phyloP scores from a whole-genome alignment of 2,797 vertebrate species.

The Vipera ursinii region DNA sequence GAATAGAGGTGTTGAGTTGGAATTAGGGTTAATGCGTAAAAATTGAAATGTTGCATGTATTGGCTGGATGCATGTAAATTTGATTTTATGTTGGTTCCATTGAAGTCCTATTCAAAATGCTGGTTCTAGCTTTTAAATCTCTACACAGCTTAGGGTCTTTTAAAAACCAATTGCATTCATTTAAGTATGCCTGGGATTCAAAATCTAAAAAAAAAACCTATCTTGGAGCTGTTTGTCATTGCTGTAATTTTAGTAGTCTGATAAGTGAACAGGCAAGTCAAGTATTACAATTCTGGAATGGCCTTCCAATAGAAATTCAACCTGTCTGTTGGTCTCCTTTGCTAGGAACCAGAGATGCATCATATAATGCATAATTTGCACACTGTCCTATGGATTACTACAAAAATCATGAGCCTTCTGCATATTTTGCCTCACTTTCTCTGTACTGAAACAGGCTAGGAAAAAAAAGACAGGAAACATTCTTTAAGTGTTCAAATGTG shows the following conservation, averaged over 20 bases:
- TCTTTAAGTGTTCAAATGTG: neutral
- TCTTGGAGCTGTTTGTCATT: neutral
- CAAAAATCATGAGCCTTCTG: neutral
- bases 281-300: neutral
- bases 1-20: neutral
- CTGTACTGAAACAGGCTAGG: neutral
- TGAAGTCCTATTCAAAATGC: neutral
- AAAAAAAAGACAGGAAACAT: neutral
- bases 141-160: neutral
- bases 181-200: neutral
- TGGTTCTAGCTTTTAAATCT: neutral
- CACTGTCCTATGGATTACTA: neutral
- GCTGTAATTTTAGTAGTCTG: neutral
- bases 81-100: neutral
- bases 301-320: neutral
- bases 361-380: neutral
- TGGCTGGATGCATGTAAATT: neutral
- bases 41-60: neutral
- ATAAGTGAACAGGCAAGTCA: neutral
- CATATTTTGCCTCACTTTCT: neutral
- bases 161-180: neutral
- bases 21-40: neutral
- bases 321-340: neutral
- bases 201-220: neutral
- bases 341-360: neutral